Evolutionary conservation across 1,140 invertebrate genomes (phyloP).

Genomic region (Marisa cornuarietis): DNA sequence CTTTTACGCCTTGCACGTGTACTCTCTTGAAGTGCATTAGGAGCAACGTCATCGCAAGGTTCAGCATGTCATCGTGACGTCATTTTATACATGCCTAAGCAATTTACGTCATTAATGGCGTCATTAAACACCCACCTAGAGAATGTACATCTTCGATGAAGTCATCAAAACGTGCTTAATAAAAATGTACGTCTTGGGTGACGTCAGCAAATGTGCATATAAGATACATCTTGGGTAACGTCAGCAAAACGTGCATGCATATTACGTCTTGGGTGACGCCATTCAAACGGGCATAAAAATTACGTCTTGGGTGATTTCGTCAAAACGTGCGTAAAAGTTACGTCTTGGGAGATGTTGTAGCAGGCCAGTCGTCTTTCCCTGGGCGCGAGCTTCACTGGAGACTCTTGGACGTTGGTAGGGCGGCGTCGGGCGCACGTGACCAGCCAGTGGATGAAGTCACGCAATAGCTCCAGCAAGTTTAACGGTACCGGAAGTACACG

Average conservation of each 20-base stretch:
- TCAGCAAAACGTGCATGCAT: not conserved
- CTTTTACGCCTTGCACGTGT: too few relatives aligned
- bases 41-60: too few relatives aligned
- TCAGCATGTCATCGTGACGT: too few relatives aligned
- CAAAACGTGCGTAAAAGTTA: not conserved
- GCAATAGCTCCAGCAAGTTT: slow-evolving; percentile 88
- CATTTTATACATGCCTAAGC: too few relatives aligned
- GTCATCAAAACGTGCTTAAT: too few relatives aligned
- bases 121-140: too few relatives aligned
- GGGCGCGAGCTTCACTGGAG: not conserved
- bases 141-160: too few relatives aligned
- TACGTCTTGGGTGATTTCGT: not conserved
- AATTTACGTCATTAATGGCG: too few relatives aligned
- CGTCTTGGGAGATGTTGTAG: not conserved
- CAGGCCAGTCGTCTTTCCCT: not conserved
- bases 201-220: too few relatives aligned
- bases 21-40: too few relatives aligned
- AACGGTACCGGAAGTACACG: slow-evolving; percentile 87
- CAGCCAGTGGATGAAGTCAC: slow-evolving; percentile 1
- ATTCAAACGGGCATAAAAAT: not conserved
- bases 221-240: not conserved
- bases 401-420: not conserved
- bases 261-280: not conserved
- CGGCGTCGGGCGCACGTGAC: not conserved
- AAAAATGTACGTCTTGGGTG: too few relatives aligned